Conservation (phyloP, 2,113 vertebrate species). For the Colaptes auratus region DNA sequence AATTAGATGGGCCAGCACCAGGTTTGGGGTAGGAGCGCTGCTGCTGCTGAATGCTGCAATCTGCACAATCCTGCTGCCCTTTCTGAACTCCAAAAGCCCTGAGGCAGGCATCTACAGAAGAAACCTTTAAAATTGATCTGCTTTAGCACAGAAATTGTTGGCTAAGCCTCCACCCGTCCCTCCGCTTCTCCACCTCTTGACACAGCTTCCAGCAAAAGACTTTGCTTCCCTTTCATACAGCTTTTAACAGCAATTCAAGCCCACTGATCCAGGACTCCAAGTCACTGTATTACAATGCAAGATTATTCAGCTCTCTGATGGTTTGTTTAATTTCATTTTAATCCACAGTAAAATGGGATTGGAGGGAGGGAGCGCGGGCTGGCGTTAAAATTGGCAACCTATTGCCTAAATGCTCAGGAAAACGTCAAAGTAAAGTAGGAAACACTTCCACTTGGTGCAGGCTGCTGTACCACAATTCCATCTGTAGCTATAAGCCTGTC, state of each 20-base stretch:
- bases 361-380: background rate
- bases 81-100: constrained; percentile 59
- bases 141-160: constrained; percentile 56
- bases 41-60: constrained; percentile 20
- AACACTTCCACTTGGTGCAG: background rate
- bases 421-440: background rate
- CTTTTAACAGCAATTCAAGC: constrained; percentile 61
- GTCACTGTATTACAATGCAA: constrained; percentile 38
- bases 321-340: constrained; percentile 32
- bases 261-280: constrained; percentile 50
- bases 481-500: background rate
- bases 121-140: constrained; percentile 72
- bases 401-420: background rate
- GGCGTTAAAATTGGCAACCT: background rate
- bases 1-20: background rate
- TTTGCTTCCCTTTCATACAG: constrained; percentile 33
- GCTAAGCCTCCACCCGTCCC: constrained; percentile 2
- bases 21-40: background rate
- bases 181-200: constrained; percentile 35
- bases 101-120: background rate
- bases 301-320: constrained; percentile 13
- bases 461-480: background rate
- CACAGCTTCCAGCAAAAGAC: constrained; percentile 54
- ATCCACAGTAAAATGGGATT: background rate
- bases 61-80: constrained; percentile 50